phyloP scores from a whole-genome alignment of 2,797 vertebrate genomes.

The Varecia variegata region DNA sequence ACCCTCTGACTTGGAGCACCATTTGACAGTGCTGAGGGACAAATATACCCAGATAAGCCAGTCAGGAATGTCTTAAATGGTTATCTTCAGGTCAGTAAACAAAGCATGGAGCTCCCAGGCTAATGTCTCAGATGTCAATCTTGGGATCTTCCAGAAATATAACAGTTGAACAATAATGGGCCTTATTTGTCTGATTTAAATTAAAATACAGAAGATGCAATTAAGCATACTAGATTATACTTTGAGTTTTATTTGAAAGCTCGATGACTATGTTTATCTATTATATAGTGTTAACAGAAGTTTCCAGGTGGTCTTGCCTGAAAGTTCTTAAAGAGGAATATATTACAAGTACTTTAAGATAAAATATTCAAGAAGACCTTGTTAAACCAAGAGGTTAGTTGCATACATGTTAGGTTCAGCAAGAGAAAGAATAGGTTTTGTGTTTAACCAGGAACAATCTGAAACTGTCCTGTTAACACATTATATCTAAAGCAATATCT shows the following conservation, averaged over 20 bases:
- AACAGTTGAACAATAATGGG: fast-evolving
- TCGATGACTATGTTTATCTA: not conserved
- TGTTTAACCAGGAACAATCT: not conserved
- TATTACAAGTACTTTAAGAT: not conserved
- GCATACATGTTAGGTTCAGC: not conserved
- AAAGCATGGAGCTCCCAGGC: not conserved
- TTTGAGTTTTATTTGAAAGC: not conserved
- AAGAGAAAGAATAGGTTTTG: not conserved
- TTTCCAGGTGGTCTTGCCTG: not conserved
- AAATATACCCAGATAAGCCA: not conserved
- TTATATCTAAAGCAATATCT: not conserved
- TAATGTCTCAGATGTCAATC: not conserved
- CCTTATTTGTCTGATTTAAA: not conserved
- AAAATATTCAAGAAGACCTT: not conserved
- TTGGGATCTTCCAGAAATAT: not conserved
- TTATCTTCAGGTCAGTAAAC: not conserved
- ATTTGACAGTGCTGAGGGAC: not conserved
- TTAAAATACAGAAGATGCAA: not conserved
- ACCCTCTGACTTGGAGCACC: not conserved
- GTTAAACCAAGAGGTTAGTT: not conserved
- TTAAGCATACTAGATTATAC: not conserved
- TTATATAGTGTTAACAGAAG: not conserved
- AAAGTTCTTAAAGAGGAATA: not conserved
- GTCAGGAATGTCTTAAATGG: not conserved
- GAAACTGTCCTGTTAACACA: not conserved